Conservation (phyloP, 2,888 invertebrate species). For the Trachelus tabidus region DNA sequence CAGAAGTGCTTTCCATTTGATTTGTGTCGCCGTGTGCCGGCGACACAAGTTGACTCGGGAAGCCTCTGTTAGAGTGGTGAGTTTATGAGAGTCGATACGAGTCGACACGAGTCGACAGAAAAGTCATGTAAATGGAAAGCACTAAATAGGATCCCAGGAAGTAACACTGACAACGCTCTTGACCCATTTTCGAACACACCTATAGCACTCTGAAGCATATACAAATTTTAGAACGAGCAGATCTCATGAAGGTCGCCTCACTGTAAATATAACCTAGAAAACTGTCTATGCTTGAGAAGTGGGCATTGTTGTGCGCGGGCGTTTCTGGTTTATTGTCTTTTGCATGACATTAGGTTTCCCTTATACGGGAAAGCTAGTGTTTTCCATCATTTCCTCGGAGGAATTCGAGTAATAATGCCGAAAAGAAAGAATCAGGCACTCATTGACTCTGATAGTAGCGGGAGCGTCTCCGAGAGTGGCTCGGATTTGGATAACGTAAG, state of each 20-base stretch:
- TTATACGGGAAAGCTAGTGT: background rate
- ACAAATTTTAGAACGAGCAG: too few species aligned
- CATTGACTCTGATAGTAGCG: conserved; percentile 85
- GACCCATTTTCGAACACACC: too few species aligned
- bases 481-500: conserved; percentile 89
- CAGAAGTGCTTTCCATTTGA: too few species aligned
- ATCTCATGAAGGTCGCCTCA: background rate
- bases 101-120: too few species aligned
- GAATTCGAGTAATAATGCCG: conserved; percentile 71
- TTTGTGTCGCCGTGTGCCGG: too few species aligned
- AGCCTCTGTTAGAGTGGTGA: too few species aligned
- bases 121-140: too few species aligned
- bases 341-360: background rate
- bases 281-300: background rate
- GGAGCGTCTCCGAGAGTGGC: conserved; percentile 75
- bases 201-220: too few species aligned
- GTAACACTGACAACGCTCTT: too few species aligned
- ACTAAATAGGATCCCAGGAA: too few species aligned
- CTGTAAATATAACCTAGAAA: background rate
- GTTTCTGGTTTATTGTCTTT: background rate
- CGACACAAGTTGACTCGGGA: too few species aligned
- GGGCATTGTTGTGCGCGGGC: background rate
- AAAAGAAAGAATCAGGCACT: conserved; percentile 86
- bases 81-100: too few species aligned
- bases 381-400: background rate